phyloP scores from a whole-genome alignment of 2,888 invertebrate genomes.

The Lottia gigantea region DNA sequence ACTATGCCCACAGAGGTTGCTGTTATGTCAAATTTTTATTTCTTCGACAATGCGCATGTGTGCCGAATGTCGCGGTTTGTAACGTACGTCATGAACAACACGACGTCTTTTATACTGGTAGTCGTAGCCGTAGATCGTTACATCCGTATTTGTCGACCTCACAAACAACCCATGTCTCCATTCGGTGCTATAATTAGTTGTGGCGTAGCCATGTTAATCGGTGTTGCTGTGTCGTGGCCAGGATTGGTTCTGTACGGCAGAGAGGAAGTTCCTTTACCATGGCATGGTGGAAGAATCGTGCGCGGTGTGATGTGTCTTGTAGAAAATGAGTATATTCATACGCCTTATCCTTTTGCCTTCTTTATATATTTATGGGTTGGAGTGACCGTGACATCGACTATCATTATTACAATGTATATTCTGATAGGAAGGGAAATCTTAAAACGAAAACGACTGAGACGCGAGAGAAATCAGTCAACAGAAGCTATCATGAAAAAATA shows the following conservation, averaged over 20 bases:
- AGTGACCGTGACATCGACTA: conserved; percentile 26
- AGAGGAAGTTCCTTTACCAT: conserved; percentile 24
- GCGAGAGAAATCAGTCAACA: conserved; percentile 17
- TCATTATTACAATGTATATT: conserved; percentile 34
- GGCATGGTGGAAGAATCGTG: not conserved
- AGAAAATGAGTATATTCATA: conserved; percentile 26
- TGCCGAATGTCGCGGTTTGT: conserved; percentile 38
- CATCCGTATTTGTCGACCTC: conserved; percentile 37
- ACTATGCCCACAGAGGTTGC: conserved; percentile 38
- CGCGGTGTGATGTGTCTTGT: conserved; percentile 32
- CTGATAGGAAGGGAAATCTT: conserved; percentile 34
- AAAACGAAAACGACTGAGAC: conserved; percentile 26
- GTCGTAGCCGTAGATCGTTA: conserved; percentile 39
- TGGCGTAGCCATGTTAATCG: conserved; percentile 29
- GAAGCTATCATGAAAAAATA: conserved; percentile 19
- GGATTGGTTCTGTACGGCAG: conserved; percentile 34
- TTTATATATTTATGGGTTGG: conserved; percentile 34
- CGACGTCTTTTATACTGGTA: conserved; percentile 32
- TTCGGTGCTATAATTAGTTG: conserved; percentile 32
- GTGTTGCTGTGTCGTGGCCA: conserved; percentile 38
- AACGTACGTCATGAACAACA: conserved; percentile 36
- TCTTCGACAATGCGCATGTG: conserved; percentile 31
- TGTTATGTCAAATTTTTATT: conserved; percentile 33
- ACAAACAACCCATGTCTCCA: conserved; percentile 23
- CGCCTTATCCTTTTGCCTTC: conserved; percentile 31